Base-by-base conservation (phyloP, 2,797 vertebrate species). In the Sus cebifrons region DNA sequence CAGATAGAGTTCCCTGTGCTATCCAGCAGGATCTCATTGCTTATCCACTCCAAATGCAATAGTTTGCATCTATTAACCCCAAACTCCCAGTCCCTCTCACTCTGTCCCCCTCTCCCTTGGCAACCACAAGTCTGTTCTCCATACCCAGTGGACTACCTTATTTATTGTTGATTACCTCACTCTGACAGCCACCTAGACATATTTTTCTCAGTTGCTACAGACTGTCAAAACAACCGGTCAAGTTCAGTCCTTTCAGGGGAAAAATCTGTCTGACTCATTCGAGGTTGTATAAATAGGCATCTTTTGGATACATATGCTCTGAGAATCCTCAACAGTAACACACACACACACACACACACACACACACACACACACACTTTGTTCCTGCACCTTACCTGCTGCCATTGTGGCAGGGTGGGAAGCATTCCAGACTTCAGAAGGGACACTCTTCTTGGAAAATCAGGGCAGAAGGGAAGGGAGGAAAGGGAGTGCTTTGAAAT, bases 201-300 rank as follows among this genome's bases (percentile, higher is more conserved):
- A 58, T 70, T 85, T 70, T 70, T 73, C 77, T 86, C 49, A 77
- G 67, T 74, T 88, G 79, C 58, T 56, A 21, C 5, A 21, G 58
- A 77, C 27, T 23, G 44, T 75, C 78, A 83, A 56, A 92, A 91
- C 52, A 88, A 36, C 44, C 52, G 23, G 16, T 91, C 73, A 94
- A 52, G 10, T 70, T 84, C 36, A 36, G 16, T 85, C 40, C 21
- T 82, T 86, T 92, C 56, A 78, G 13, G 36, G 29, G 60, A 29
- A 92, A 79, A 82, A 14, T 54, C 86, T 85, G 36, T 62, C 75
- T 67, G 52, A 44, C 23, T 60, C 14, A 6, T 36, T 74, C 58
- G 29, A n/a, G 36, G 56, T 75, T 60, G 36, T 52, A 44, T 52
- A 67, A 86, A 65, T 16, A 81, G n/a, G 25, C 16, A 23, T 56